Base-by-base conservation (phyloP, 2,888 invertebrate genomes). In the Palloptera scutellata region DNA sequence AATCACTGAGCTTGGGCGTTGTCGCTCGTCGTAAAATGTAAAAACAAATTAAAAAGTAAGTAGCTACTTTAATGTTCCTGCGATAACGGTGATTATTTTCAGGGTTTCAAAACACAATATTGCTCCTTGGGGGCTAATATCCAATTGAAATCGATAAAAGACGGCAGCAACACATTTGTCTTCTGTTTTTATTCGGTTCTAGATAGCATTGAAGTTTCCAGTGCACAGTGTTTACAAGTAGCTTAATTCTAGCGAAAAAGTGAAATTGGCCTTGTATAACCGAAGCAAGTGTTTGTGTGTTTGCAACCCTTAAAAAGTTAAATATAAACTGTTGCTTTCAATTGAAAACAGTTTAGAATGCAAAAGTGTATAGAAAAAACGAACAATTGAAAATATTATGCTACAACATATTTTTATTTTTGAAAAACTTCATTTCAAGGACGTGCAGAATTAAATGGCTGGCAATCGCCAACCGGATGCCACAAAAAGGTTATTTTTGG, bases 41-140 rank as follows among this genome's bases (percentile, higher is more conserved):
- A 30, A 30, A 30, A 30, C 2, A 30, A 30, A 30, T 4, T 4
- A 30, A 30, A 30, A 30, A 30, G 6, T 30, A 30, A 30, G 30
- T 30, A 30, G 30, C 30, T 30, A 4, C 30, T 30, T 30, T 30
- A 30, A 30, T 30, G 30, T 30, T 30, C 3, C 30, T 17, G 54
- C 19, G 54, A 54, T 19, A 54, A 54, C 54, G 54, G n/a, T 19
- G 20, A n/a, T 19, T n/a, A n/a, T 54, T 48, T n/a, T 48, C 1
- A n/a, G 13, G 51, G 51, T 48, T 48, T 48, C 2, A 12, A 54
- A 13, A 54, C 17, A 19, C 54, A 54, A 54, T 54, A 54, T 19
- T 17, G 20, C 54, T 54, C 54, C 54, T n/a, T 54, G n/a, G 54
- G 54, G 54, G 0, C 54, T 8, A 54, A 54, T 54, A n/a, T 19